Evolutionary conservation across 2,797 vertebrate species (phyloP).

Genomic region (Australoheros facetus): DNA sequence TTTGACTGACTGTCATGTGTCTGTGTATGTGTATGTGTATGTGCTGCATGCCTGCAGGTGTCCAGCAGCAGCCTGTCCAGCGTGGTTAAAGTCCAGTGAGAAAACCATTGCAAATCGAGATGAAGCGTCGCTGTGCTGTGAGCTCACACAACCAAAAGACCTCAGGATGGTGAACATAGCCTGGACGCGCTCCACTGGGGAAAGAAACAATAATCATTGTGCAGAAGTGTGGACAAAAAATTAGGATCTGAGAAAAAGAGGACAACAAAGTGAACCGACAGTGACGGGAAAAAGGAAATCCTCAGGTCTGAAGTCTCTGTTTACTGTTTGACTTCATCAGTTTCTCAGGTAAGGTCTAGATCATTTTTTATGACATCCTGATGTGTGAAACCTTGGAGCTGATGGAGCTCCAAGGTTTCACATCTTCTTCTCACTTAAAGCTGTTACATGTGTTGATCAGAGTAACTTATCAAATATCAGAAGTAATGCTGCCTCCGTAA

Average conservation of each 20-base stretch:
- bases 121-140: conserved; percentile 80
- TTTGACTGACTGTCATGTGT: not conserved
- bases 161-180: conserved; percentile 89
- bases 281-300: not conserved
- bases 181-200: conserved; percentile 87
- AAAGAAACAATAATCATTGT: not conserved
- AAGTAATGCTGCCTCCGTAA: too few relatives aligned
- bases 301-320: too few relatives aligned
- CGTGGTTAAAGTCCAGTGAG: conserved; percentile 90
- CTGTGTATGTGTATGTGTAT: not conserved
- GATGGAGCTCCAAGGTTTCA: too few relatives aligned
- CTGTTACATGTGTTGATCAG: too few relatives aligned
- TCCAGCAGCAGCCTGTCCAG: conserved; percentile 84
- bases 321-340: too few relatives aligned
- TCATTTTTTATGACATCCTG: not conserved
- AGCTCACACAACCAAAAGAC: conserved; percentile 88
- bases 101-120: conserved; percentile 89
- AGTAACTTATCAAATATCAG: too few relatives aligned
- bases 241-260: not conserved
- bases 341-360: not conserved
- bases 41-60: conserved; percentile 88
- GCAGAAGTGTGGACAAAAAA: not conserved
- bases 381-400: not conserved
- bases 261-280: not conserved
- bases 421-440: too few relatives aligned